phyloP scores from a whole-genome alignment of 2,888 invertebrate species.

The Metalampra italica region DNA sequence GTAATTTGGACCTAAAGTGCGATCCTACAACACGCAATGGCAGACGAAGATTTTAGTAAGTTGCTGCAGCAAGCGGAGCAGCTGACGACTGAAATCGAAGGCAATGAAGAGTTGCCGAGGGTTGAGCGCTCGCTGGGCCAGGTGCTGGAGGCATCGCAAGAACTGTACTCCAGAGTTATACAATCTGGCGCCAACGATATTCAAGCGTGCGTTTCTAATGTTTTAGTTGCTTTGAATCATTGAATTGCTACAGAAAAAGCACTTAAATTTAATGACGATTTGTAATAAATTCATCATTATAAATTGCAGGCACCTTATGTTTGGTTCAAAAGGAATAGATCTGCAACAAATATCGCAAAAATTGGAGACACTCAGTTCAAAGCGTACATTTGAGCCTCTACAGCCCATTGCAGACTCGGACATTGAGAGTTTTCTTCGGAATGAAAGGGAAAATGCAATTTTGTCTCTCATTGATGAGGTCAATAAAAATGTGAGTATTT shows the following conservation, averaged over 20 bases:
- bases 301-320: constrained; percentile 85
- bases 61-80: constrained; percentile 95
- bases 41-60: constrained; percentile 86
- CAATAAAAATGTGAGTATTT: constrained; percentile 84
- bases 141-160: constrained; percentile 93
- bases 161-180: constrained; percentile 91
- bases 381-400: constrained; percentile 91
- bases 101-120: constrained; percentile 88
- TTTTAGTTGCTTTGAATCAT: neutral
- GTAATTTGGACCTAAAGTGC: neutral
- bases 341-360: constrained; percentile 95
- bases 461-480: constrained; percentile 94
- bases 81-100: constrained; percentile 92
- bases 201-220: constrained; percentile 85
- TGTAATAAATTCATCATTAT: no score
- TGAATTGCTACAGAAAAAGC: neutral
- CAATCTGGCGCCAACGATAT: constrained; percentile 92
- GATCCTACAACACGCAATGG: constrained; percentile 51
- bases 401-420: constrained; percentile 95
- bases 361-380: constrained; percentile 91
- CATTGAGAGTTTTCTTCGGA: constrained; percentile 92
- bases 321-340: constrained; percentile 96
- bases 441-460: constrained; percentile 96
- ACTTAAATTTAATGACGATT: no score
- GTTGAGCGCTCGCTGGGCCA: constrained; percentile 94